Percentiles rank a stretch among this genome's conserved stretches.
Conservation (phyloP, 2,113 vertebrate species). For the Riparia riparia region DNA sequence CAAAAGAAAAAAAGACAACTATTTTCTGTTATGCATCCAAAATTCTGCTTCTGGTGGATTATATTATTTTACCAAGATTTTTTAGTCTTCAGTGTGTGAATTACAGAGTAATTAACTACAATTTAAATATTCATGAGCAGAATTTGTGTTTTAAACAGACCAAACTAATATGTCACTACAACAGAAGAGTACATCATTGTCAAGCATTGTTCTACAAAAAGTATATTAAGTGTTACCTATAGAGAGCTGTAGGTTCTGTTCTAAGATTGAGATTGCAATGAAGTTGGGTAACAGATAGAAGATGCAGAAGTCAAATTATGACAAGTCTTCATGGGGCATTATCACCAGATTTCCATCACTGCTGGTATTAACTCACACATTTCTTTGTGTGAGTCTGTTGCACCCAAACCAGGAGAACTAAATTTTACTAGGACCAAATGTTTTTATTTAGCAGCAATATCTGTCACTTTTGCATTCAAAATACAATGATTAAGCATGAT, state of each 20-base stretch:
- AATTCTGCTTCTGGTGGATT: slow-evolving; percentile 44
- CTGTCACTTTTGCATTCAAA: neutral
- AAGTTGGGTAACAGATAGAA: neutral
- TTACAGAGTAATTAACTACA: neutral
- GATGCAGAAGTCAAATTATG: neutral
- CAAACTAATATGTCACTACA: neutral
- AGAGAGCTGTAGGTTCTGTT: neutral
- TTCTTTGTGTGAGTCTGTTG: neutral
- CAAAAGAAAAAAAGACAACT: neutral
- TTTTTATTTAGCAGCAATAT: neutral
- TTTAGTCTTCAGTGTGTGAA: neutral
- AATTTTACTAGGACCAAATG: neutral
- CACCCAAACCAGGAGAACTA: neutral
- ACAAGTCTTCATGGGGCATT: neutral
- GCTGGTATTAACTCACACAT: neutral
- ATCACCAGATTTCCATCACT: neutral
- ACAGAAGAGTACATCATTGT: neutral
- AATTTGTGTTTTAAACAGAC: neutral
- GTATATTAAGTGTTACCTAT: neutral
- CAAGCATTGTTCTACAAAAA: neutral
- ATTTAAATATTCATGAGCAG: neutral
- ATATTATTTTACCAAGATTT: neutral
- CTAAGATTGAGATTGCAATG: neutral
- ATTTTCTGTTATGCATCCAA: slow-evolving; percentile 6
- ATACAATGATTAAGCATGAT: neutral